Evolutionary conservation across 2,113 vertebrate genomes (phyloP).

Genomic region (Podarcis raffonei): DNA sequence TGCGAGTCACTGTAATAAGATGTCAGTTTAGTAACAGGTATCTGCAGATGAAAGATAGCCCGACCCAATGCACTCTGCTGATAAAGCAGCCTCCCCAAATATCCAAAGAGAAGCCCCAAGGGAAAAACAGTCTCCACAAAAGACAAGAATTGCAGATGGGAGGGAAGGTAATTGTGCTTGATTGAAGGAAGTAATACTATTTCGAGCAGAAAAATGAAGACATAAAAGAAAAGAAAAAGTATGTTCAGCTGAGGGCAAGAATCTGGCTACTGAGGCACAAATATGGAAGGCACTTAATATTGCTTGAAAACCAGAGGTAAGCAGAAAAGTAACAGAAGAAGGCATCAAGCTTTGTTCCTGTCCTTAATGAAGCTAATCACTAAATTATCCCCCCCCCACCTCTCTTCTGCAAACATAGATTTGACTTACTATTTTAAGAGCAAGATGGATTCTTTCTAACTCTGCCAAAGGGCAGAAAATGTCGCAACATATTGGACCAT

Average conservation of each 20-base stretch:
- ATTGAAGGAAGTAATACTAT: conserved; percentile 45
- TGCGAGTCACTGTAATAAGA: neutral
- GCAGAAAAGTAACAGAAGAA: neutral
- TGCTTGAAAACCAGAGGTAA: neutral
- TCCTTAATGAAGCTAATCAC: neutral
- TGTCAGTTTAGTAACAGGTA: neutral
- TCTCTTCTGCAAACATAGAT: neutral
- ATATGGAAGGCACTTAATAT: conserved; percentile 17
- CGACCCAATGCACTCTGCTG: conserved; percentile 6
- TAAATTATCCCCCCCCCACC: accelerated
- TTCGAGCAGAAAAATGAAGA: conserved; percentile 60
- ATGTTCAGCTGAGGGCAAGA: conserved; percentile 38
- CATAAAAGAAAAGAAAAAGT: conserved; percentile 42
- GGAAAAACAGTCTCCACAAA: conserved; percentile 36
- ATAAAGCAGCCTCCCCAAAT: conserved; percentile 15
- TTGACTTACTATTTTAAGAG: neutral
- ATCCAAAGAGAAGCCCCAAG: conserved; percentile 36
- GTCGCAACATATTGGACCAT: neutral
- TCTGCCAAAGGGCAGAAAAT: neutral
- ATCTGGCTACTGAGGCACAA: neutral
- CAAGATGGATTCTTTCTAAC: neutral
- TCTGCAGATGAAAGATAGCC: conserved; percentile 15
- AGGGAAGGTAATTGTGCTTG: conserved; percentile 31
- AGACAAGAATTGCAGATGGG: conserved; percentile 41
- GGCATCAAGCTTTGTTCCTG: neutral